phyloP scores from a whole-genome alignment of 2,113 vertebrate genomes.

The Prolemur simus region DNA sequence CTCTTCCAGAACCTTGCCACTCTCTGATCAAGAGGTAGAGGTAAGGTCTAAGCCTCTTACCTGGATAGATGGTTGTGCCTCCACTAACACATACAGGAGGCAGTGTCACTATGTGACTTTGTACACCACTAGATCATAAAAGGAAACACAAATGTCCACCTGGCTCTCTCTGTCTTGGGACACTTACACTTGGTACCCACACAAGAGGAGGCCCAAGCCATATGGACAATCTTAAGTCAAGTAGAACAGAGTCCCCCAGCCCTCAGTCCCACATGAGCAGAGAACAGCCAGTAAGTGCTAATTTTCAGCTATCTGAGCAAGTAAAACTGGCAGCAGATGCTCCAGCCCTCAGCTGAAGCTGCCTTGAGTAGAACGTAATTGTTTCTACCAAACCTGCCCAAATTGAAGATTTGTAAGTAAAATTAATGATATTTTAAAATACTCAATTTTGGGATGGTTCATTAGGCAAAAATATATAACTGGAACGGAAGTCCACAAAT shows the following conservation, averaged over 20 bases:
- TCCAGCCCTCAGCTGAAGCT: background rate
- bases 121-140: background rate
- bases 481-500: background rate
- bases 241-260: background rate
- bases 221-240: background rate
- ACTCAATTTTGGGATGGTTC: background rate
- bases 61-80: no score
- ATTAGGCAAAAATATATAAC: background rate
- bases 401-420: background rate
- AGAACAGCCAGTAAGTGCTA: background rate
- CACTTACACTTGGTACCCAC: fast-evolving
- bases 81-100: background rate
- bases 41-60: background rate
- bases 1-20: background rate
- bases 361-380: background rate
- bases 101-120: background rate
- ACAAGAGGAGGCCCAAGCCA: background rate
- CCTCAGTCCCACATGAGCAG: background rate
- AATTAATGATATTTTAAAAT: background rate
- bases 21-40: background rate
- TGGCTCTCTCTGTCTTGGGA: background rate
- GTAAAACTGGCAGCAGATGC: background rate
- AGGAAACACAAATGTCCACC: background rate
- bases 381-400: background rate
- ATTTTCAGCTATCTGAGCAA: background rate